Percentiles rank a stretch among this genome's conserved stretches.
These are phyloP conservation scores for Sinella curviseta DNA, from an alignment of 1,140 invertebrate species.

Conservation along the genomic window DNA sequence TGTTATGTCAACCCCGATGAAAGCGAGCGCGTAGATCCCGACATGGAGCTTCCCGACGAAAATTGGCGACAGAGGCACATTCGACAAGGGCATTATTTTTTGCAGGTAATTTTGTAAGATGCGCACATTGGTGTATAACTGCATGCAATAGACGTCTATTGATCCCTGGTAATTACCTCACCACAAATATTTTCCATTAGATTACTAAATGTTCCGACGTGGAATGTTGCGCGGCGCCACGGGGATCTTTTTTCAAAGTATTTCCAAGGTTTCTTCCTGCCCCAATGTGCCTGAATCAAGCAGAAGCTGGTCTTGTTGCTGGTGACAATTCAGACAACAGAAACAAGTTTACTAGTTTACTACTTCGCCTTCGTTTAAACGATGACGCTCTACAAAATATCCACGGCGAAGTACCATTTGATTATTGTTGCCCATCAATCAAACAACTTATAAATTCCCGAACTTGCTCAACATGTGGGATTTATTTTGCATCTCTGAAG, in stretches of 20 bases:
- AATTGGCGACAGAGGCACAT: neutral
- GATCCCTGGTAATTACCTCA: neutral
- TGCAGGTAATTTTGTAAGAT: no score
- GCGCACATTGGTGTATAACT: no score
- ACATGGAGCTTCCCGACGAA: neutral
- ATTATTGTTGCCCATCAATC: no score
- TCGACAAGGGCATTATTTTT: no score
- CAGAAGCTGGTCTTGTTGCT: neutral
- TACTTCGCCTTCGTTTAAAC: neutral
- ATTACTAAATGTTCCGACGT: neutral
- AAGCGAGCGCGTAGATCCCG: neutral
- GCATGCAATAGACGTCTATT: no score
- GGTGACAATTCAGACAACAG: neutral
- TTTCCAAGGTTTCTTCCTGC: neutral
- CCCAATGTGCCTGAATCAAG: neutral
- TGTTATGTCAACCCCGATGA: neutral
- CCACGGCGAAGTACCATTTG: no score
- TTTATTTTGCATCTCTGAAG: no score
- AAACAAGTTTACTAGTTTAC: neutral
- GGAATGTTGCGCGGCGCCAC: neutral
- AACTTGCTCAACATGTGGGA: no score
- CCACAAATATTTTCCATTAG: neutral
- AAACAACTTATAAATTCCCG: no score
- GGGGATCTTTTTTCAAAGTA: neutral
- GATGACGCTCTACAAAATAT: neutral